Conservation (phyloP, 2,113 vertebrate genomes). For the Kryptolebias marmoratus region DNA sequence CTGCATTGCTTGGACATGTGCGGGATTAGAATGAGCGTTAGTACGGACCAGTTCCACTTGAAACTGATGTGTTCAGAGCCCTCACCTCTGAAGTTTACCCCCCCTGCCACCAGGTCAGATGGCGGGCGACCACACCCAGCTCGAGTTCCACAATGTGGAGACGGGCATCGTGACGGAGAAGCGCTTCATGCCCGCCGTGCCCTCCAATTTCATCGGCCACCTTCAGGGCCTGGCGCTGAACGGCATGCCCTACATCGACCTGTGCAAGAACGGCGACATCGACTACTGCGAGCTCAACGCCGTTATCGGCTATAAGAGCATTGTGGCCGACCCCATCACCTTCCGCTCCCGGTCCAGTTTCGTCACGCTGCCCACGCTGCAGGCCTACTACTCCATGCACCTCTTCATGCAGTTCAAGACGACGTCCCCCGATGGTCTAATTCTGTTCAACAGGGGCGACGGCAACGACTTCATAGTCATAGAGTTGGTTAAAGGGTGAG, state of each 20-base stretch:
- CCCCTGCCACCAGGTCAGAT: slow-evolving; percentile 88
- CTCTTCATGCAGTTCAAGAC: slow-evolving; percentile 99
- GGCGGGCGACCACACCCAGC: slow-evolving; percentile 96
- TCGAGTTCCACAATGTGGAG: slow-evolving; percentile 99
- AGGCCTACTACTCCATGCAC: slow-evolving; percentile 99
- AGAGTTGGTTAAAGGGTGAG: slow-evolving; percentile 99
- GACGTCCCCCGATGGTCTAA: slow-evolving; percentile 94
- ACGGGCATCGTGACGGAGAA: slow-evolving; percentile 98
- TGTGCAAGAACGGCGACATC: slow-evolving; percentile 99
- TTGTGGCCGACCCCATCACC: slow-evolving; percentile 97
- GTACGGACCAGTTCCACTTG: slow-evolving; percentile 27
- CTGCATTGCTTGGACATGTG: neutral
- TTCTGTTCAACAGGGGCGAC: slow-evolving; percentile 97
- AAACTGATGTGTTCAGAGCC: slow-evolving; percentile 24
- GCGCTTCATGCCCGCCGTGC: slow-evolving; percentile 94
- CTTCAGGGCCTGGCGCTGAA: slow-evolving; percentile 97
- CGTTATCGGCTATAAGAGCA: slow-evolving; percentile 97
- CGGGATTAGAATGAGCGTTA: slow-evolving; percentile 2
- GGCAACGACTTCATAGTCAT: slow-evolving; percentile 99
- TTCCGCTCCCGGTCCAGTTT: slow-evolving; percentile 98
- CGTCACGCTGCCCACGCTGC: slow-evolving; percentile 93
- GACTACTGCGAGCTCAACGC: slow-evolving; percentile 99
- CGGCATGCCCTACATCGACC: slow-evolving; percentile 98
- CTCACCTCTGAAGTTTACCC: slow-evolving; percentile 66
- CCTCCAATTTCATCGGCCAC: slow-evolving; percentile 99